Evolutionary conservation across 2,888 invertebrate genomes (phyloP), one percentile per base, ranked within the genome.

Genomic region (Alentia gelatinosa): DNA sequence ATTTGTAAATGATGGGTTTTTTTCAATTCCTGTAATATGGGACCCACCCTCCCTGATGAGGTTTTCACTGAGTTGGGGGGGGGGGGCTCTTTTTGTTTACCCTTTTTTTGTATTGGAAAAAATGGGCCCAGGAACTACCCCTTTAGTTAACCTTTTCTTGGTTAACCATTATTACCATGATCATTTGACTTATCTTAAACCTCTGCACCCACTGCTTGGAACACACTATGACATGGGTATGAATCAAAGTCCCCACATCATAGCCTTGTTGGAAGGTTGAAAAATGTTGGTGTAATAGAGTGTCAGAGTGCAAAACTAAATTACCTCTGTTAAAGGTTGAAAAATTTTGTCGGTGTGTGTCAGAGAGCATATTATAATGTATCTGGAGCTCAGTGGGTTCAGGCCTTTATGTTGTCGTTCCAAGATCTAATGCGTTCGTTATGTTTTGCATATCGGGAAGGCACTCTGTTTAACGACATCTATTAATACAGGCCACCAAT

Each of bases 401-500:
- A 7, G 19, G 47, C 47, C 7, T 47, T 47, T 47, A 47, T 47
- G 47, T 47, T 47, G 9, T 47, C 7, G 19, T 47, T 47, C 7
- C 47, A 47, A 19, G 47, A 7, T 47, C 9, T 47, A 19, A 47
- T 47, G 47, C 47, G 19, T 47, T 47, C 19, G 19, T 47, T 12
- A 47, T 47, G 47, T 47, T 12, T 19, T 47, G 19, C 7, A 47
- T 47, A 47, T 47, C 7, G 9, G 19, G 19, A 7, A 7, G 47
- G 47, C 19, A 47, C 9, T 47, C 7, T 19, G 19, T 47, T 7
- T 47, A 19, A 12, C 7, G 5, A 56, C 56, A 19, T 56, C 12
- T 12, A 56, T 1, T 12, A 5, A n/a, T 56, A 56, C 74, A 98
- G 98, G 97, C 97, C 93, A 97, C 98, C 0, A 99, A 99, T 97